Base-by-base conservation (phyloP, 2,797 vertebrate species). In the Cephalopachus bancanus region DNA sequence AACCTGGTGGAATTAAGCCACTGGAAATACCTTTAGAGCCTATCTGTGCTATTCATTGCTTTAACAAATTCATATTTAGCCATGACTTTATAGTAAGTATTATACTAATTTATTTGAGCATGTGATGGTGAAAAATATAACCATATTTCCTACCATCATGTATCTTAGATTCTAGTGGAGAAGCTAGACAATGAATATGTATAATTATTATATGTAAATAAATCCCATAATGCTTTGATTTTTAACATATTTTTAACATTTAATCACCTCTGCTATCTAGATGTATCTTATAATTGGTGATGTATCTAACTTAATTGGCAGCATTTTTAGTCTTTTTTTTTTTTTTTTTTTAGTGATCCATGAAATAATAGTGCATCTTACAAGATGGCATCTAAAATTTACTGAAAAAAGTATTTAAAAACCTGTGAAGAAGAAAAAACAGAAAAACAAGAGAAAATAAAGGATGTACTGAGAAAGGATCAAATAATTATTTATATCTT, bases 341-440 rank as follows among this genome's bases (percentile, higher is more conserved):
- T 44, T 44, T 44, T 72, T 95, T 60, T 59, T 94, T 86, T 83
- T 64, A 44, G 1, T 75, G 4, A 87, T 89, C 8, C 10, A 76
- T 17, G 64, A 57, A 96, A 89, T 33, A 71, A 65, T 60, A 7
- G 14, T 28, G 11, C 19, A 89, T 87, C 55, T 92, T 76, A 81
- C 10, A 89, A 80, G 9, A 81, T 64, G 51, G 19, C 2, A 93
- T 85, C 33, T 69, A 84, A 89, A 86, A 91, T 28, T 89, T 60
- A 57, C 4, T 30, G 64, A 94, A 86, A 90, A 14, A 55, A 83
- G 9, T 62, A 22, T 87, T 94, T 7, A 97, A 28, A 87, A 94
- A 65, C 37, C 80, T n/a, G 59, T 57, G 51, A 91, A 78, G 83
- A 15, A 85, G 81, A n/a, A 8, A 55, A 22, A 57, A 57, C 5